phyloP scores from a whole-genome alignment of 2,888 invertebrate genomes.

The Eurois occulta region DNA sequence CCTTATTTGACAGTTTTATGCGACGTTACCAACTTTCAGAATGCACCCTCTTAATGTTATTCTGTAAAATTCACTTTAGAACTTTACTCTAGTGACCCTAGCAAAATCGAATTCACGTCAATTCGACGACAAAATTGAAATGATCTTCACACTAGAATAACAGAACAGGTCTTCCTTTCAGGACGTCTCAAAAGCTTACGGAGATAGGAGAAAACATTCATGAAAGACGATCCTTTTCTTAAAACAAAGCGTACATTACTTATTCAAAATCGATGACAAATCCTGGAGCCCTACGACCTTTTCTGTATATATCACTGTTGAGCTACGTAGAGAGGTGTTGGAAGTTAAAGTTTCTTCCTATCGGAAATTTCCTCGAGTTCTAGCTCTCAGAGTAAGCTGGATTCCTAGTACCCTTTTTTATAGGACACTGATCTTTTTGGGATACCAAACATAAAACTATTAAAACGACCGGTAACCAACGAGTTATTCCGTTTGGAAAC shows the following conservation, averaged over 20 bases:
- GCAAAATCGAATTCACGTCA: not conserved
- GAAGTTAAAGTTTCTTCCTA: not conserved
- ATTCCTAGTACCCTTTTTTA: not conserved
- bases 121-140: not conserved
- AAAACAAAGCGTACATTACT: conserved; percentile 6
- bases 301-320: not conserved
- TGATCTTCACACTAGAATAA: not conserved
- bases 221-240: conserved; percentile 6
- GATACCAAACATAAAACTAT: not conserved
- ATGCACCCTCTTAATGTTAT: not conserved
- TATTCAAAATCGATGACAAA: conserved; percentile 11
- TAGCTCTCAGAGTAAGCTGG: not conserved
- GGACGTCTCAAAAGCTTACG: not conserved
- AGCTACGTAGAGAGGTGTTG: not conserved
- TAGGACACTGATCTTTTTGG: not conserved
- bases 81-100: not conserved
- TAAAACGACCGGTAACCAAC: not conserved
- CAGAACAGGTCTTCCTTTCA: not conserved
- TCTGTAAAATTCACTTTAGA: no score
- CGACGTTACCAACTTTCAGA: not conserved
- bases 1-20: not conserved
- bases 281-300: not conserved
- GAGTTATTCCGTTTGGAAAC: conserved; percentile 13
- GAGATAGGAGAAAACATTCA: not conserved
- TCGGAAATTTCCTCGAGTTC: not conserved